Evolutionary conservation across 2,113 vertebrate species (phyloP).

Genomic region (Tinamus guttatus): DNA sequence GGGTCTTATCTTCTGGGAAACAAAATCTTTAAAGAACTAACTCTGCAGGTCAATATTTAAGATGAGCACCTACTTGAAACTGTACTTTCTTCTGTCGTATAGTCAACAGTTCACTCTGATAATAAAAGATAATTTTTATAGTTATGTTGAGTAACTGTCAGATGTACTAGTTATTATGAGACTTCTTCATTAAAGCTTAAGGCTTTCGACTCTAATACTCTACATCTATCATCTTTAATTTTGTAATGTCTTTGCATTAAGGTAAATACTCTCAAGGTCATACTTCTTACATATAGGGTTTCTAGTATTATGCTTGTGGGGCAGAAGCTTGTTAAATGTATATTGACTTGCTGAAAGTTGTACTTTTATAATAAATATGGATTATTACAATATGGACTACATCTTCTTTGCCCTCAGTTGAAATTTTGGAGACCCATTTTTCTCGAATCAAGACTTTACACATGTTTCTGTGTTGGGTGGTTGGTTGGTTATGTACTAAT

Average conservation of each 20-base stretch:
- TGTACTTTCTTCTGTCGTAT: slow-evolving; percentile 8
- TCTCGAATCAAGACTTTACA: slow-evolving; percentile 62
- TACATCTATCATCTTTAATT: background rate
- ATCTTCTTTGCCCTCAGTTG: slow-evolving; percentile 77
- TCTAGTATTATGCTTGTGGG: slow-evolving; percentile 60
- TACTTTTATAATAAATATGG: slow-evolving; percentile 76
- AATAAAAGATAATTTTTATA: slow-evolving; percentile 44
- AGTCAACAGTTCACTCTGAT: slow-evolving; percentile 35
- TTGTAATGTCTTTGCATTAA: background rate
- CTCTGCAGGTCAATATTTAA: background rate
- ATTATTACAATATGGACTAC: slow-evolving; percentile 67
- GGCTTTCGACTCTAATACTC: slow-evolving; percentile 19
- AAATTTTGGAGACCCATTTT: slow-evolving; percentile 72
- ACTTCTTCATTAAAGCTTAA: slow-evolving; percentile 21
- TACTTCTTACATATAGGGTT: slow-evolving; percentile 14
- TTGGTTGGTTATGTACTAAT: slow-evolving; percentile 79
- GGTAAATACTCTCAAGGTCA: slow-evolving; percentile 11
- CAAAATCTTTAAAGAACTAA: slow-evolving; percentile 5
- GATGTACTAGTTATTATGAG: slow-evolving; percentile 28
- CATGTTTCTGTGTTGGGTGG: slow-evolving; percentile 75
- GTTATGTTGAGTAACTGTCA: slow-evolving; percentile 41
- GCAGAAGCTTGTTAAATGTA: slow-evolving; percentile 72
- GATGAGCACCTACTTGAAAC: background rate
- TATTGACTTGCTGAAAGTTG: slow-evolving; percentile 72
- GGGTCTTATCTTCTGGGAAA: background rate